Evolutionary conservation across 2,888 invertebrate genomes (phyloP).

Genomic region (Plusia festucae): DNA sequence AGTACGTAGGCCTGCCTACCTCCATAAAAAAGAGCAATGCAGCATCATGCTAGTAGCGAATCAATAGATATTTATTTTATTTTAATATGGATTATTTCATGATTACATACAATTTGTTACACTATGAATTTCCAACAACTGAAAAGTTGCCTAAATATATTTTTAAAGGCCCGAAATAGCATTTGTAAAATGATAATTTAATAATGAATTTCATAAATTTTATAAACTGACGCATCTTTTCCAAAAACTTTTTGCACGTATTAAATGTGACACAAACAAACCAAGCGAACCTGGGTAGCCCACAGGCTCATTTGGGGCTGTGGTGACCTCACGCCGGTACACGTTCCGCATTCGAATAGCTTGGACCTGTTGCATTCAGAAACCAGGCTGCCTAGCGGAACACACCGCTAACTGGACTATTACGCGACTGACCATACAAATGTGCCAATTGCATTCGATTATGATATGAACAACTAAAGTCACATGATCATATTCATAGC

Average conservation of each 20-base stretch:
- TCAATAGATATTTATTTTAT: no score
- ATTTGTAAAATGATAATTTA: no score
- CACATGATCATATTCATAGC: background rate
- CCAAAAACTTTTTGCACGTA: no score
- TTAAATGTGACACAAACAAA: background rate
- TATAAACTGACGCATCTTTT: no score
- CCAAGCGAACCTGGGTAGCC: background rate
- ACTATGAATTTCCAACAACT: no score
- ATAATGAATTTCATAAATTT: no score
- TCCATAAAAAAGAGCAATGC: no score
- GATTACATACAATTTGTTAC: no score
- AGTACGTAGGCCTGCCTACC: background rate
- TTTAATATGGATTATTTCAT: no score
- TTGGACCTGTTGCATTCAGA: slow-evolving; percentile 69
- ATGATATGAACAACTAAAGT: background rate
- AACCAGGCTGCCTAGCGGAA: slow-evolving; percentile 82
- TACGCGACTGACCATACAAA: slow-evolving; percentile 44
- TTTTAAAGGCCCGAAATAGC: no score
- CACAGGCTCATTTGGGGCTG: slow-evolving; percentile 14
- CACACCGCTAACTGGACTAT: slow-evolving; percentile 74
- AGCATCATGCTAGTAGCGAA: no score
- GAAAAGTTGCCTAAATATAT: no score
- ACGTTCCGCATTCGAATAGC: slow-evolving; percentile 69
- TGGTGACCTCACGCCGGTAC: slow-evolving; percentile 36
- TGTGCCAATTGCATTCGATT: slow-evolving; percentile 40